Evolutionary conservation across 2,113 vertebrate genomes (phyloP).

Genomic region (Lynx canadensis): DNA sequence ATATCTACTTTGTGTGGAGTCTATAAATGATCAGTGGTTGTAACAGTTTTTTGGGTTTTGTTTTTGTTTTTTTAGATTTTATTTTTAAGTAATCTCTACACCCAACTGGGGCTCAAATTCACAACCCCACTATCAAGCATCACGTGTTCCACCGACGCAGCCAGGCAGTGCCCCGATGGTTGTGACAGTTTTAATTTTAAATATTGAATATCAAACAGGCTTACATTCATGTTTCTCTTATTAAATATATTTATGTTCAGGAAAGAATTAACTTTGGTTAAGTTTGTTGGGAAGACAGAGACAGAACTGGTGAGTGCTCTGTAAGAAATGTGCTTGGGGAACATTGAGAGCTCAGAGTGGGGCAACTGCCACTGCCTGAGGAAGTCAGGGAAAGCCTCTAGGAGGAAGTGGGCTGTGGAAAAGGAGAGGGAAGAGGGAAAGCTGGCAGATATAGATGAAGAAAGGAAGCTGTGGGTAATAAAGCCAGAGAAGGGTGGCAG

Average conservation of each 20-base stretch:
- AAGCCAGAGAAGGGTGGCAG: not conserved
- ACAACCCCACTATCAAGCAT: not conserved
- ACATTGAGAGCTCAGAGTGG: not conserved
- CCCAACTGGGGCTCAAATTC: not conserved
- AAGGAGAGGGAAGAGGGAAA: not conserved
- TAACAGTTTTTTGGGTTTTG: not conserved
- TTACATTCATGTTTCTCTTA: not conserved
- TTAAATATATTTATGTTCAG: conserved; percentile 4
- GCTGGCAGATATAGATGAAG: not conserved
- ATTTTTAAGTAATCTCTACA: not conserved
- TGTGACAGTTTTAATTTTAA: not conserved
- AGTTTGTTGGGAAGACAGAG: not conserved
- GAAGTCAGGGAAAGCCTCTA: not conserved
- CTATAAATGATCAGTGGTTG: not conserved
- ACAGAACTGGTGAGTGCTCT: not conserved
- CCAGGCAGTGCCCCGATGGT: not conserved
- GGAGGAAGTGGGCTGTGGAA: not conserved
- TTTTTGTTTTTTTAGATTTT: not conserved
- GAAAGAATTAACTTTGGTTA: not conserved
- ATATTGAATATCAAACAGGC: not conserved
- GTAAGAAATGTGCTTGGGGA: not conserved
- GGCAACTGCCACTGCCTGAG: not conserved
- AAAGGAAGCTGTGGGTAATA: not conserved
- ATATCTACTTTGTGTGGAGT: not conserved
- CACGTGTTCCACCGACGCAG: not conserved